Base-by-base conservation (phyloP, 2,797 vertebrate genomes). In the Anguilla pacifica region DNA sequence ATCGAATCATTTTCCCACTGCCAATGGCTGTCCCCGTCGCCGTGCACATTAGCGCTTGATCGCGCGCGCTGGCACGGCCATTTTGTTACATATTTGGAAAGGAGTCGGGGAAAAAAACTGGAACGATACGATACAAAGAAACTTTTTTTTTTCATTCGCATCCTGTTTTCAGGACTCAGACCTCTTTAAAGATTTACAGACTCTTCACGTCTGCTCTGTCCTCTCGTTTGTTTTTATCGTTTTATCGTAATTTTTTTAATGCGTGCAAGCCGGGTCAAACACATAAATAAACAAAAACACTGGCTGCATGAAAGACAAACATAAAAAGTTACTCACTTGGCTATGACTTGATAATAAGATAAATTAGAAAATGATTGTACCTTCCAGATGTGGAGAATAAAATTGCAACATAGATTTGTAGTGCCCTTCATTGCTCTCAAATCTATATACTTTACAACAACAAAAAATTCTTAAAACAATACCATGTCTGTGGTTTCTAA, bases 1-100 rank as follows among this genome's bases (percentile, higher is more conserved):
- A 86, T 17, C 88, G 86, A 87, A 92, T 92, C 86, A 83, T 70
- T 92, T 91, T 91, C 89, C 85, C 31, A 51, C 6, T 79, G 87
- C 87, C 87, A 83, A 79, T 28, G 35, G 11, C 67, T 19, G 64
- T n/a, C 28, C 22, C 72, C 46, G n/a, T 79, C 61, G n/a, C 0
- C 10, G n/a, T 17, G 72, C 15, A 35, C 25, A 59, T 55, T n/a
- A 81, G n/a, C 17, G 39, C 35, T 35, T 43, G 15, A 55, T 77
- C 31, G 15, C 28, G 53, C 35, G 5, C 13, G 83, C 53, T 35
- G 53, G 31, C 51, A 35, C 19, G 53, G 53, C 5, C 83, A 35
- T 84, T 79, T 46, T 17, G 53, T 31, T 55, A 84, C 11, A 84
- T 35, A 31, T 57, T 46, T 31, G 51, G 39, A 59, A n/a, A 59